These are phyloP conservation scores for Sinopyrophorus schimmeli DNA, from an alignment of 2,888 invertebrate genomes.

Conservation along the genomic window DNA sequence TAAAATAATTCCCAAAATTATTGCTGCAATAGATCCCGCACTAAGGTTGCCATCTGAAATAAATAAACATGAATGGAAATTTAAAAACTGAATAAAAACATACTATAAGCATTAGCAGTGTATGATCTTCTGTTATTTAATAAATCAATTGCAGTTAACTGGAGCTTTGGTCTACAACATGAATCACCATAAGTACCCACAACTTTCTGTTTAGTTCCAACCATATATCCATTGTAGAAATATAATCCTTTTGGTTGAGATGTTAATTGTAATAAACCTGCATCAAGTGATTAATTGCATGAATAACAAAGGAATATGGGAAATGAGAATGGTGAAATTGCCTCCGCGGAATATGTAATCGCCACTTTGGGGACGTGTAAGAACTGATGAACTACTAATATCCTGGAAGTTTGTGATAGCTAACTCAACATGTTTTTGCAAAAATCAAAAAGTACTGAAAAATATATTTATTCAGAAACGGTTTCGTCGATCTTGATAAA, in stretches of 20 bases:
- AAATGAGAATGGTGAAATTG: no score
- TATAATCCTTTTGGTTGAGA: constrained; percentile 65
- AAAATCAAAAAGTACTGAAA: no score
- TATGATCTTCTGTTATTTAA: constrained; percentile 67
- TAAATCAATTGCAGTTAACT: constrained; percentile 70
- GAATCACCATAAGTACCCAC: constrained; percentile 69
- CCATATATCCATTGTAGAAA: constrained; percentile 65
- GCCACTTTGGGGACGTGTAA: no score
- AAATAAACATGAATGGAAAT: neutral
- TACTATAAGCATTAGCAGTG: constrained; percentile 62
- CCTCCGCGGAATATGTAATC: no score
- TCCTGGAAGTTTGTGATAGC: no score
- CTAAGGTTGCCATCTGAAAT: constrained; percentile 46
- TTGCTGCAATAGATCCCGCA: constrained; percentile 66
- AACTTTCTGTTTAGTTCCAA: constrained; percentile 70
- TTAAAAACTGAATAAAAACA: constrained; percentile 32
- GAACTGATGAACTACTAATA: no score
- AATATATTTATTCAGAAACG: no score
- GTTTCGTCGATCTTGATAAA: no score
- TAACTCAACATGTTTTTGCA: no score
- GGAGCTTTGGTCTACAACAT: constrained; percentile 72
- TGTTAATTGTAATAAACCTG: constrained; percentile 64
- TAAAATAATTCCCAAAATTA: constrained; percentile 68
- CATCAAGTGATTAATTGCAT: neutral
- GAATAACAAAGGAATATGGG: constrained; percentile 52